phyloP scores from a whole-genome alignment of 2,113 vertebrate genomes.

The Dolichotis patagonum region DNA sequence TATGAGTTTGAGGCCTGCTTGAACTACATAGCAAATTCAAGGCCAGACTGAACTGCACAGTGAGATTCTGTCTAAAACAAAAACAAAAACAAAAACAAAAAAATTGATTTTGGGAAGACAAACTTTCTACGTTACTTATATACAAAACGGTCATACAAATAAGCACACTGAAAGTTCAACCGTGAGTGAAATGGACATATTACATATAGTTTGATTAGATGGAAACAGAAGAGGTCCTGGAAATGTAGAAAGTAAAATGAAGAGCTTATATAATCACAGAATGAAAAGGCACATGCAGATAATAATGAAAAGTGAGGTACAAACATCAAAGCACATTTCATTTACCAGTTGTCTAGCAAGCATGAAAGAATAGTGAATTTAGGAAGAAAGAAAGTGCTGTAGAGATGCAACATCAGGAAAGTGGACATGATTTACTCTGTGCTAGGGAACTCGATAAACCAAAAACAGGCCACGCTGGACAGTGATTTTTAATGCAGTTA shows the following conservation, averaged over 20 bases:
- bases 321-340: not conserved
- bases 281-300: not conserved
- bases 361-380: not conserved
- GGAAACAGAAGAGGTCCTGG: not conserved
- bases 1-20: not conserved
- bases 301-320: not conserved
- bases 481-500: not conserved
- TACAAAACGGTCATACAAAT: not conserved
- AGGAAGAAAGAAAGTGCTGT: not conserved
- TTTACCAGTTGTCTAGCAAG: not conserved
- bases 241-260: not conserved
- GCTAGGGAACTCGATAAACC: not conserved
- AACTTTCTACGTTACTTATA: not conserved
- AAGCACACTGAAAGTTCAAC: not conserved
- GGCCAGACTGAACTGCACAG: not conserved
- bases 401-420: not conserved
- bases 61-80: not conserved
- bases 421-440: not conserved
- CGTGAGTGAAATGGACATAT: not conserved
- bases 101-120: not conserved
- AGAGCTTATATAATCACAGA: not conserved
- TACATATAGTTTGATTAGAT: not conserved
- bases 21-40: not conserved
- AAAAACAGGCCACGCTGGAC: not conserved
- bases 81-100: not conserved